Evolutionary conservation across 2,888 invertebrate genomes (phyloP).

Genomic region (Caprella mutica): DNA sequence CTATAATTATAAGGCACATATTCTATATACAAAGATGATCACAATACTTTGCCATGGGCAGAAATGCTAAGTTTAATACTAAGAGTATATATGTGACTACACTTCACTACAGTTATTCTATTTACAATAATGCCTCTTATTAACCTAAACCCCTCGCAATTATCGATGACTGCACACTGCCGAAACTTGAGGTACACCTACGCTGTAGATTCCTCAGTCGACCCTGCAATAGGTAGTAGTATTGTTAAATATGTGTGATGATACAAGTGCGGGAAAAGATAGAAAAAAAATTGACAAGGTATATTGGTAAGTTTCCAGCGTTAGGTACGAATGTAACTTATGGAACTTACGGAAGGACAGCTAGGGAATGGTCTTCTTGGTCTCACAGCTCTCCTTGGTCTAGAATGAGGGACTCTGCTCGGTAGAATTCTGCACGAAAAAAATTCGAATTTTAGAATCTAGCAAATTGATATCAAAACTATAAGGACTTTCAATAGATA

Average conservation of each 20-base stretch:
- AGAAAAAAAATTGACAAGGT: neutral
- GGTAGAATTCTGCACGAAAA: constrained; percentile 14
- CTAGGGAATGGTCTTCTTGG: constrained; percentile 9
- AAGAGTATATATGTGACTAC: too few relatives aligned
- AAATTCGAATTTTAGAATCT: too few relatives aligned
- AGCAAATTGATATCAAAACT: too few relatives aligned
- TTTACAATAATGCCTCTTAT: too few relatives aligned
- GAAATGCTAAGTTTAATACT: too few relatives aligned
- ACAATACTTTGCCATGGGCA: too few relatives aligned
- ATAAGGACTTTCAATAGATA: too few relatives aligned
- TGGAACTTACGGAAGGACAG: constrained; percentile 13
- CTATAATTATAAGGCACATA: too few relatives aligned
- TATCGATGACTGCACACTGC: constrained; percentile 9
- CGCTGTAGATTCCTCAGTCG: constrained; percentile 9
- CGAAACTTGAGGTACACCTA: neutral
- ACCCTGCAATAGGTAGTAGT: too few relatives aligned
- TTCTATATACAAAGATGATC: too few relatives aligned
- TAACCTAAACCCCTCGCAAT: constrained; percentile 16
- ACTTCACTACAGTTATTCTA: too few relatives aligned
- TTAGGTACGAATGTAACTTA: neutral
- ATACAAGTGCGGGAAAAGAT: neutral
- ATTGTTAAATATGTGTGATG: too few relatives aligned
- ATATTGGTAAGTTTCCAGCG: neutral
- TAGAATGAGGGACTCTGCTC: constrained; percentile 3
- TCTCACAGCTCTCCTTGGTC: constrained; percentile 10